Evolutionary conservation across 2,113 vertebrate genomes (phyloP), one percentile per base, ranked within the genome.

Genomic region (Camelus dromedarius): DNA sequence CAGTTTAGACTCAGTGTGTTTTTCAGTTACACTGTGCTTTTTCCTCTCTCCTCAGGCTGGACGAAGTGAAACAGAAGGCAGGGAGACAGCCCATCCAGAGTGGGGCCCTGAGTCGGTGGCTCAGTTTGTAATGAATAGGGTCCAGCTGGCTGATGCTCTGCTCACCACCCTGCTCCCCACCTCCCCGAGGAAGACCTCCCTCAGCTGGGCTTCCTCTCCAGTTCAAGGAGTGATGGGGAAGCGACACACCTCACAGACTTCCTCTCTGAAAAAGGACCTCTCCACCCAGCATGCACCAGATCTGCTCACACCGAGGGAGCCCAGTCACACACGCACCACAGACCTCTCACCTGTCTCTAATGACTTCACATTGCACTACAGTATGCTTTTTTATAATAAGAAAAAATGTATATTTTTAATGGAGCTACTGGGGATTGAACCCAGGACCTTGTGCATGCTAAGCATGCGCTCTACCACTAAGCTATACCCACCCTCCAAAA

Each of bases 21-120:
- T 66, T 32, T 93, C 24, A 91, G 3, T 85, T 89, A 79, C 26
- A 50, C 6, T 1, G 0, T 91, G 2, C 1, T 48, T 92, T 94
- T 91, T 69, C n/a, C 58, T 92, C 75, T 35, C 62, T 20, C 67
- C 35, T 93, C 46, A 90, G 87, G 48, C 50, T 81, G 46, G 73
- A 94, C 52, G 42, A n/a, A 82, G 1, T 86, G 60, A 96, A 88
- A 75, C 32, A 50, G 46, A 32, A 35, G 46, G 16, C 38, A 30
- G 54, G 97, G 26, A 80, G 0, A 0, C 42, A 35, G 28, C 18
- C 52, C 30, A 2, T 42, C 5, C 7, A 15, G 82, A 70, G 4
- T 46, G 13, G 58, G 19, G 26, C 12, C 92, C 46, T 8, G 3
- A 73, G 18, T 83, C 73, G 70, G 1, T 22, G 70, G 50, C 8